A percentile compares a stretch with the other conserved stretches of the same genome.
Evolutionary conservation across 2,113 vertebrate genomes (phyloP).

Genomic region (Desmodus rotundus): DNA sequence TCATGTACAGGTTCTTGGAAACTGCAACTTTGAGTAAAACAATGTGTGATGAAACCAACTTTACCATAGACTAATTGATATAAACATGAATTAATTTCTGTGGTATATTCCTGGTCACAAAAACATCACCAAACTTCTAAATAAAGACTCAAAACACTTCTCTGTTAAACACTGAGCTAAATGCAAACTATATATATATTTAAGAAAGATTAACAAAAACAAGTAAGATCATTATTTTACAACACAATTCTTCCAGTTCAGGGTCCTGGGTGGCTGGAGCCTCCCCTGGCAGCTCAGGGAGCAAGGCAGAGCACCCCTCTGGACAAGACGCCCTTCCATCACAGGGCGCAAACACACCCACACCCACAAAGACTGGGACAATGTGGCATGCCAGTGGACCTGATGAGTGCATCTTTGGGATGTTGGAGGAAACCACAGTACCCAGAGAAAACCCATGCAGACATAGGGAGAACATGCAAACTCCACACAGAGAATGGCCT

Average conservation of each 20-base stretch:
- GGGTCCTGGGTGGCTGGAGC: background rate
- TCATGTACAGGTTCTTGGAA: too few relatives aligned
- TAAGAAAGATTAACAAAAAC: background rate
- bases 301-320: background rate
- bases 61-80: too few relatives aligned
- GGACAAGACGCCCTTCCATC: background rate
- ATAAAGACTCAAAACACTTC: background rate
- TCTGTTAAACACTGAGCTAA: background rate
- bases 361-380: background rate
- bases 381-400: background rate
- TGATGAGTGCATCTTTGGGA: background rate
- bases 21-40: too few relatives aligned
- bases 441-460: too few relatives aligned
- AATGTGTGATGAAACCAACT: too few relatives aligned
- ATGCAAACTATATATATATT: background rate
- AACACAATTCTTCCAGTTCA: background rate
- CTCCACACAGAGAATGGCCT: background rate
- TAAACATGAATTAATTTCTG: background rate
- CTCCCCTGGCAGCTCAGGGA: too few relatives aligned
- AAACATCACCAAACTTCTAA: background rate
- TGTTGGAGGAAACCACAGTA: too few relatives aligned
- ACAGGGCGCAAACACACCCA: background rate
- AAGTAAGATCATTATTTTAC: background rate
- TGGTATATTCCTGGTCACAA: background rate
- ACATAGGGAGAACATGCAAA: background rate